Evolutionary conservation across 1,140 invertebrate genomes (phyloP).

Genomic region (Ceratina japonica): DNA sequence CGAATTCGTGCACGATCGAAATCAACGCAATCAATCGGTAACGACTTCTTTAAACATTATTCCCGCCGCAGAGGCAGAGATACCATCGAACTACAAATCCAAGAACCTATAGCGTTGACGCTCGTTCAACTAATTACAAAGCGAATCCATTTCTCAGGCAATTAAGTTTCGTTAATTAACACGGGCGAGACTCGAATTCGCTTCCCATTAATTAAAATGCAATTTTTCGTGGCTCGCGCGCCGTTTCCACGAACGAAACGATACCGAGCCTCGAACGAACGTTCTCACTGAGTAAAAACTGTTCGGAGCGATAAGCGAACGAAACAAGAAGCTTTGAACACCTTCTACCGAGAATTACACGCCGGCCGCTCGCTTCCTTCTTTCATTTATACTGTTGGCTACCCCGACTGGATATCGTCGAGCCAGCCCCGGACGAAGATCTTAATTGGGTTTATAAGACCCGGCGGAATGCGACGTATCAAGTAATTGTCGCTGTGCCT

Average conservation of each 20-base stretch:
- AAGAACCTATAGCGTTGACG: too few relatives aligned
- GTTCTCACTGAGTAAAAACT: neutral
- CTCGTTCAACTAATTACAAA: neutral
- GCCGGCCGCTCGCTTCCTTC: neutral
- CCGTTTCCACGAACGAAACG: neutral
- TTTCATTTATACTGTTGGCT: neutral
- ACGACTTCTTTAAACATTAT: too few relatives aligned
- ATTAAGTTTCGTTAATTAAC: neutral
- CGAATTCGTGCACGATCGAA: neutral
- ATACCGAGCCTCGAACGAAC: neutral
- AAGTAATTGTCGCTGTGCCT: neutral
- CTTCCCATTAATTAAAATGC: neutral
- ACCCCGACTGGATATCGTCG: neutral
- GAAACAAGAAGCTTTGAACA: conserved; percentile 2
- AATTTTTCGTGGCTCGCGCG: neutral
- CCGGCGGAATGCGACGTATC: neutral
- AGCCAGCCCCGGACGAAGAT: neutral
- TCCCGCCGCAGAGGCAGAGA: too few relatives aligned
- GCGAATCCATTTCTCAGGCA: neutral
- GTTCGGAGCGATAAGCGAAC: neutral
- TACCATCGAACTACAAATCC: neutral
- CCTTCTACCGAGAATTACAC: neutral
- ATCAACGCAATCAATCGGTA: too few relatives aligned
- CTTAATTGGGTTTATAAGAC: conserved; percentile 9
- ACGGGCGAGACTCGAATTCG: neutral